Evolutionary conservation across 2,113 vertebrate genomes (phyloP).

Genomic region (Piliocolobus tephrosceles): DNA sequence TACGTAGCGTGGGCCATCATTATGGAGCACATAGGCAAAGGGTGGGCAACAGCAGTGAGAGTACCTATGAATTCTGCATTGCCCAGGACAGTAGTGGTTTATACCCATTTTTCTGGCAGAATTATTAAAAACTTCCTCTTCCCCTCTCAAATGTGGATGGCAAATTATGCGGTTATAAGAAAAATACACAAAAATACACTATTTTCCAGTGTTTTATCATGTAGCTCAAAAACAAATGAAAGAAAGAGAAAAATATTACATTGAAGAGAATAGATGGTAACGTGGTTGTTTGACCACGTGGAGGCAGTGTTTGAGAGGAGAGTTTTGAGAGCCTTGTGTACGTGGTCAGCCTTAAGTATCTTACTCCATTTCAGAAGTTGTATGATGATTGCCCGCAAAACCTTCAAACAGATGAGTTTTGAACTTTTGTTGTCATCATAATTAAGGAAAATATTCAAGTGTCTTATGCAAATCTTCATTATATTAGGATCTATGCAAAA

Average conservation of each 20-base stretch:
- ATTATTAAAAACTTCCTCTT: neutral
- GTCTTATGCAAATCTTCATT: neutral
- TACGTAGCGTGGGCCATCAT: constrained; percentile 42
- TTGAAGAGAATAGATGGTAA: neutral
- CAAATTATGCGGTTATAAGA: neutral
- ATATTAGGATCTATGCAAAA: neutral
- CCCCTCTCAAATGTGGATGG: neutral
- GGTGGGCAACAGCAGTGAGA: neutral
- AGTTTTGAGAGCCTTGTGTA: neutral
- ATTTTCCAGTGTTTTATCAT: neutral
- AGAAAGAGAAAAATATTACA: neutral
- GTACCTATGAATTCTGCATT: accelerated
- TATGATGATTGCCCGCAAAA: neutral
- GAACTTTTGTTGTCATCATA: neutral
- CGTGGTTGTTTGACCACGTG: neutral
- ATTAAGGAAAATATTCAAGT: constrained; percentile 41
- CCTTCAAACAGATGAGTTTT: neutral
- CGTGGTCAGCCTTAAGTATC: neutral
- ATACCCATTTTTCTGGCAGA: neutral
- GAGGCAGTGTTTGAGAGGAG: neutral
- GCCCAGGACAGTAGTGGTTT: neutral
- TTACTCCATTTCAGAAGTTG: neutral
- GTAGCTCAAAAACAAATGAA: constrained; percentile 8
- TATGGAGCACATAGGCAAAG: neutral
- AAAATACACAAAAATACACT: neutral